phyloP scores from a whole-genome alignment of 2,888 invertebrate species.

The Taenaris catops region DNA sequence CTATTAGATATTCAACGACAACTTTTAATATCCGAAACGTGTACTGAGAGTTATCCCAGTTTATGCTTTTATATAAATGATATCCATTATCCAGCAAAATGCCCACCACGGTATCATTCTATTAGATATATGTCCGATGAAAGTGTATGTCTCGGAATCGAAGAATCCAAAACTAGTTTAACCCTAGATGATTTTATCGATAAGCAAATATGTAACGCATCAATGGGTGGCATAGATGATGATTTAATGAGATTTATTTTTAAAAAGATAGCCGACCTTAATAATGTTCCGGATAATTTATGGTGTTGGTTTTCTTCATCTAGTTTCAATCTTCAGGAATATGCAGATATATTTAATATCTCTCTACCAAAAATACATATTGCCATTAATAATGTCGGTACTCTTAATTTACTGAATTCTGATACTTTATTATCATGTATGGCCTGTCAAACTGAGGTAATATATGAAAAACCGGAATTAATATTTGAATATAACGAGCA shows the following conservation, averaged over 20 bases:
- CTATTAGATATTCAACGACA: constrained; percentile 43
- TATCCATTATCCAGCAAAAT: constrained; percentile 47
- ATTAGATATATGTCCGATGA: constrained; percentile 51
- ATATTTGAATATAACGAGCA: constrained; percentile 47
- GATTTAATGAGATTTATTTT: constrained; percentile 49
- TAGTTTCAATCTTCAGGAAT: neutral
- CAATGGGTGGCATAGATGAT: constrained; percentile 39
- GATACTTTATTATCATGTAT: constrained; percentile 43
- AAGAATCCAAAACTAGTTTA: constrained; percentile 38
- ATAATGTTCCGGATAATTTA: constrained; percentile 32
- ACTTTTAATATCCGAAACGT: constrained; percentile 43
- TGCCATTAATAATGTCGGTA: constrained; percentile 50
- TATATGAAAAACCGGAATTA: constrained; percentile 46
- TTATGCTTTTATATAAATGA: constrained; percentile 62
- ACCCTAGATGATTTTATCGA: constrained; percentile 42
- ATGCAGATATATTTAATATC: neutral
- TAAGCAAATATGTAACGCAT: constrained; percentile 40
- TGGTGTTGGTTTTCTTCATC: constrained; percentile 58
- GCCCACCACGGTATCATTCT: constrained; percentile 56
- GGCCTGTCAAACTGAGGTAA: constrained; percentile 54
- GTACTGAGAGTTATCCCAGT: constrained; percentile 46
- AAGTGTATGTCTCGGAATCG: constrained; percentile 57
- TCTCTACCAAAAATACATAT: constrained; percentile 29
- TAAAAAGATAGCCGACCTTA: constrained; percentile 45
- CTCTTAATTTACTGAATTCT: constrained; percentile 35